These are phyloP conservation scores for Chorisops tibialis DNA, from an alignment of 2,888 invertebrate species.

Conservation along the genomic window DNA sequence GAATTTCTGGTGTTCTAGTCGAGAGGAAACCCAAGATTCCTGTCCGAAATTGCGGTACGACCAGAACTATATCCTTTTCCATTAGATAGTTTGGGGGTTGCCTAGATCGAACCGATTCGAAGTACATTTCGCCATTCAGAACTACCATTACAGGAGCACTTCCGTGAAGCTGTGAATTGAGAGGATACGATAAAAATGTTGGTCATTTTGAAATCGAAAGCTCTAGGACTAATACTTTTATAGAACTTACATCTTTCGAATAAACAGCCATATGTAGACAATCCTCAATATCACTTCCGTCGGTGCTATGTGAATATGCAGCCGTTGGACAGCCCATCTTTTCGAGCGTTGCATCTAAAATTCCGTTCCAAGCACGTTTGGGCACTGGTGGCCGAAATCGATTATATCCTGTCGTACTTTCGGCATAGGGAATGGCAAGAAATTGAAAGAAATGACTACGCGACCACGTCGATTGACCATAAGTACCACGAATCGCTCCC, in stretches of 20 bases:
- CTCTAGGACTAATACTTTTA: background rate
- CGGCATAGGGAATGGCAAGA: slow-evolving; percentile 32
- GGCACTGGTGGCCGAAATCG: slow-evolving; percentile 31
- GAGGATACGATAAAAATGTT: background rate
- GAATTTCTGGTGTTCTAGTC: slow-evolving; percentile 47
- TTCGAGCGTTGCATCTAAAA: slow-evolving; percentile 26
- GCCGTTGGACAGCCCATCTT: slow-evolving; percentile 23
- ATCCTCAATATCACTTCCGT: slow-evolving; percentile 30
- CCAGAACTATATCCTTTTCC: slow-evolving; percentile 47
- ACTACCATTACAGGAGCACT: slow-evolving; percentile 40
- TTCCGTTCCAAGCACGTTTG: slow-evolving; percentile 22
- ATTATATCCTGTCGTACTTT: slow-evolving; percentile 27
- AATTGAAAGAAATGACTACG: slow-evolving; percentile 27
- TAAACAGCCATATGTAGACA: slow-evolving; percentile 33
- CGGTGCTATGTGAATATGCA: background rate
- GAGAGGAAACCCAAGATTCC: slow-evolving; percentile 52
- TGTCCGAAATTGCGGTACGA: slow-evolving; percentile 49
- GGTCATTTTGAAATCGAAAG: background rate
- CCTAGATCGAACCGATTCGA: slow-evolving; percentile 34
- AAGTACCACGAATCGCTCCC: slow-evolving; percentile 29
- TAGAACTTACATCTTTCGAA: slow-evolving; percentile 26
- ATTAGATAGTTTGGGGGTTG: slow-evolving; percentile 41
- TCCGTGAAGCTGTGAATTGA: slow-evolving; percentile 10
- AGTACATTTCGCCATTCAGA: slow-evolving; percentile 41
- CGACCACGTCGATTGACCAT: slow-evolving; percentile 29